Conservation (phyloP, 64 coral and sea anemone species). For the Orbicella faveolata region DNA sequence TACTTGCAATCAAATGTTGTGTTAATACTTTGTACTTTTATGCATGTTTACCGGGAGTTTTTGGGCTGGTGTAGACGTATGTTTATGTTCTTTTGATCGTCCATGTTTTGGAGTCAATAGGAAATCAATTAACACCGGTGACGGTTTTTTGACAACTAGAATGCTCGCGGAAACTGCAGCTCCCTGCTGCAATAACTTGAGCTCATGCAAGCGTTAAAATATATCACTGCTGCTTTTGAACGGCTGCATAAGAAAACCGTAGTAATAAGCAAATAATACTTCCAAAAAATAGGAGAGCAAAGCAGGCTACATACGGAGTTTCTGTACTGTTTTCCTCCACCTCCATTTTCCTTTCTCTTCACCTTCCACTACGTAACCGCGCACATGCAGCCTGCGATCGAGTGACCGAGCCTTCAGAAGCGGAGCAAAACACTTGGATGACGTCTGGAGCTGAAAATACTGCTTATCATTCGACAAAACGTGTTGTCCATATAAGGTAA, state of each 20-base stretch:
- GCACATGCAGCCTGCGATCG: not conserved
- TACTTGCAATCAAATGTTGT: no score
- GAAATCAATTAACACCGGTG: no score
- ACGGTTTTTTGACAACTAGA: no score
- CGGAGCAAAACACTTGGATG: not conserved
- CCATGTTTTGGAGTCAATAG: no score
- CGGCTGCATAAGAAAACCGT: not conserved
- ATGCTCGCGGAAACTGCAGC: no score
- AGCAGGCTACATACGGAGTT: constrained; percentile 66
- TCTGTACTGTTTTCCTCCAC: constrained; percentile 67
- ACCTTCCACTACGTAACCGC: not conserved
- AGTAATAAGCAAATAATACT: not conserved
- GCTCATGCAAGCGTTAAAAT: not conserved
- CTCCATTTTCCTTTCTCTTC: constrained; percentile 19
- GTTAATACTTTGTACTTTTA: no score
- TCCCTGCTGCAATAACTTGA: no score
- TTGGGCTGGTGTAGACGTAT: no score
- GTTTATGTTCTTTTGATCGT: no score
- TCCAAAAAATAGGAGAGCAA: not conserved
- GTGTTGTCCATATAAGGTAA: not conserved
- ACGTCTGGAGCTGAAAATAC: constrained; percentile 2
- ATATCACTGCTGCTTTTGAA: not conserved
- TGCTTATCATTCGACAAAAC: not conserved
- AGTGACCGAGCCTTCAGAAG: constrained; percentile 15
- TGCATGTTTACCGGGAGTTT: no score